These are phyloP conservation scores for Girardinus metallicus DNA, from an alignment of 2,797 vertebrate genomes.

Conservation along the genomic window DNA sequence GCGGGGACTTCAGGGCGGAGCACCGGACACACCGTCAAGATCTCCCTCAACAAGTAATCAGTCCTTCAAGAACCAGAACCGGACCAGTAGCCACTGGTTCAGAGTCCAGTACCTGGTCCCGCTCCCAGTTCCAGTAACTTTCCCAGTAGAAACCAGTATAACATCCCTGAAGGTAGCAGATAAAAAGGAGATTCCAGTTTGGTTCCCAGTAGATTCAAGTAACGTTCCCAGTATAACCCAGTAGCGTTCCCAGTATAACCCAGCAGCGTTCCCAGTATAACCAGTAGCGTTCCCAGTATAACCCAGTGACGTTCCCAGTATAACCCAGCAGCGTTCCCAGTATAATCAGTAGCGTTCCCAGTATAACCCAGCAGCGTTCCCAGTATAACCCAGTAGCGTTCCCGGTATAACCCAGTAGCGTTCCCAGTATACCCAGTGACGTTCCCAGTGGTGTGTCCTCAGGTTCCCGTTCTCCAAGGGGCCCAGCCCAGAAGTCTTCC, in stretches of 20 bases:
- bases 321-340: neutral
- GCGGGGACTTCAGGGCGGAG: conserved; percentile 76
- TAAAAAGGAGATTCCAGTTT: neutral
- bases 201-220: neutral
- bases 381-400: neutral
- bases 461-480: conserved; percentile 92
- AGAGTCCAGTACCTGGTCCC: neutral
- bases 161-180: too few relatives aligned
- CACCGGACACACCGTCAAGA: conserved; percentile 83
- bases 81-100: neutral
- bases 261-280: neutral
- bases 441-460: neutral
- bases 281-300: neutral
- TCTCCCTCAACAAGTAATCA: conserved; percentile 89
- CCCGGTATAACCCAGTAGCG: neutral
- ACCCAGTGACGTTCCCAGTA: neutral
- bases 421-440: neutral
- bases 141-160: neutral
- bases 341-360: too few relatives aligned
- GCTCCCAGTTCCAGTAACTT: neutral
- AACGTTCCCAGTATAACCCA: neutral
- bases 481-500: conserved; percentile 87
- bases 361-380: neutral
- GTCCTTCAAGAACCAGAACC: neutral
- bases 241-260: neutral